Base-by-base conservation (phyloP, 2,797 vertebrate species). In the Hemitrygon akajei region DNA sequence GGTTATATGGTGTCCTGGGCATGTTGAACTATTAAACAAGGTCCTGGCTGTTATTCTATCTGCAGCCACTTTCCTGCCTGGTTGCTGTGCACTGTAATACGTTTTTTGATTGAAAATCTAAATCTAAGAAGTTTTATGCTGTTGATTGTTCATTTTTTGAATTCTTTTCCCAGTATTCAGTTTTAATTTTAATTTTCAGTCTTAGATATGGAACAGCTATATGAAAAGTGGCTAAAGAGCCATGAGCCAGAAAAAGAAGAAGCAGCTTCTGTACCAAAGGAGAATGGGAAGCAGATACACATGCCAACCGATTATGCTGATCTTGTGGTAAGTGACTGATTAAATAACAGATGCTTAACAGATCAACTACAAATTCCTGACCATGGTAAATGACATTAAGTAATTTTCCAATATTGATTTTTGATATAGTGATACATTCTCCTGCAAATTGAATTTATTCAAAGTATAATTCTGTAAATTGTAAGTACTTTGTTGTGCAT, bases 281-380 rank as follows among this genome's bases (percentile, higher is more conserved):
- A 99, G 95, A 99, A 98, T 0, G 98, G 98, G 93, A 99, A 98
- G 94, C 98, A 98, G 95, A 99, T 99, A 95, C 98, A 98, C 95
- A 99, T 99, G 98, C 99, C 99, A 0, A 99, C 99, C 12, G 99
- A 99, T 96, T 99, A 99, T 71, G 98, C 98, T 0, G 99, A 99
- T 95, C 98, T 97, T 27, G 96, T 96, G 11, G 97, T 97, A 95
- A 97, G 97, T 97, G 94, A 60, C 1, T 97, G 94, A 66, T 1
- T 0, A 63, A 47, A 79, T 76, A 63, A 25, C 56, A 97, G 96
- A 95, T 97, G 96, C 97, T 27, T 97, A 95, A 94, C 96, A 93
- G 60, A 60, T 37, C 18, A 47, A 6, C 69, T 71, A 9, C 66
- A 40, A 10, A 14, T 47, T 92, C 16, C 10, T 92, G 25, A 92